Base-by-base conservation (phyloP, 30 jellyfish, hydroid and myxozoan species). In the Pelagia noctiluca region DNA sequence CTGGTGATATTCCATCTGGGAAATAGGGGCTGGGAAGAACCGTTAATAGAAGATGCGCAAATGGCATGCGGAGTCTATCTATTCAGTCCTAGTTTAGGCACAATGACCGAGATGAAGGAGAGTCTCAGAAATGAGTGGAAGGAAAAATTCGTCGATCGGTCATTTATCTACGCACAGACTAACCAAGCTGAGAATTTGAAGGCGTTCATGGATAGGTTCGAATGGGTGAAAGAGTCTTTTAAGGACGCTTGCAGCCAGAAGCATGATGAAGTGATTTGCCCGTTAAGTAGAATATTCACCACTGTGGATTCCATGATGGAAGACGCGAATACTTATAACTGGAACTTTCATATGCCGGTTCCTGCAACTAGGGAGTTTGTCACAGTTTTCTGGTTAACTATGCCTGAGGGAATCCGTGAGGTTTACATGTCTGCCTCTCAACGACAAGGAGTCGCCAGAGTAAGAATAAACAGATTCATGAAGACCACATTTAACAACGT, bases 151-250 rank as follows among this genome's bases (percentile, higher is more conserved):
- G 23, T 72, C 12, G 67, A 72, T 46, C 71, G 71, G 2, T 33
- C 49, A 2, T 1, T 1, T 37, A 42, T 42, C 35, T 72, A 72
- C 67, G 84, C 49, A 1, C 67, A 34, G 3, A 72, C 72, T 25
- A 72, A 72, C 61, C 54, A 72, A 30, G 48, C 3, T n/a, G 84
- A 72, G 12, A 38, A 72, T 29, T 3, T 72, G 42, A 72, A 72
- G 32, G 64, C 19, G 11, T 72, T 72, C 31, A 2, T 72, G 16
- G 53, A 48, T 18, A 46, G 71, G 22, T 48, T 72, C 29, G 71
- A n/a, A 12, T 72, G 84, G 84, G 84, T 72, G 8, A 72, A 48
- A 21, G 67, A 72, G 61, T 52, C 54, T 24, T 72, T 72, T 72
- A 1, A 28, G 2, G 53, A 72, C 11, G 72, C 72, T 21, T 46